phyloP scores from a whole-genome alignment of 2,888 invertebrate species.

The Boloria selene region DNA sequence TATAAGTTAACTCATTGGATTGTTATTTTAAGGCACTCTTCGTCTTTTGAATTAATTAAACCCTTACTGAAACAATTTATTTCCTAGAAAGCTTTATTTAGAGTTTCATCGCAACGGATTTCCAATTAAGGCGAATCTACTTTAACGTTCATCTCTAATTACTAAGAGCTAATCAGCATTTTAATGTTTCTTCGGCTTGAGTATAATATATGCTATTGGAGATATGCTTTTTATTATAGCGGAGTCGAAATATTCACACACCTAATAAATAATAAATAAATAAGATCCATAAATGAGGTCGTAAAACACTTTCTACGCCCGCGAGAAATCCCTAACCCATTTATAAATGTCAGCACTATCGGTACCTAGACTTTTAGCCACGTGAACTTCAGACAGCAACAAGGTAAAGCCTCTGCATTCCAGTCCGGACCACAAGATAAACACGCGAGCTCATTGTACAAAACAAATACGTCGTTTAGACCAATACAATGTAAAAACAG shows the following conservation, averaged over 20 bases:
- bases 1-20: no score
- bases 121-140: no score
- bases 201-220: no score
- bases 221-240: background rate
- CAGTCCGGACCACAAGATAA: slow-evolving; percentile 45
- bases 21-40: no score
- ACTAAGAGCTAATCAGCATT: no score
- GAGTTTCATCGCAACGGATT: no score
- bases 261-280: no score
- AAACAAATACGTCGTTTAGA: slow-evolving; percentile 38
- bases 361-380: slow-evolving; percentile 22
- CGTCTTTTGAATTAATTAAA: no score
- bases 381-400: slow-evolving; percentile 37
- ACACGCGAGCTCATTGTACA: slow-evolving; percentile 44
- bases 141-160: no score
- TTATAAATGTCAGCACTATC: slow-evolving; percentile 38
- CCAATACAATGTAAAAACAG: slow-evolving; percentile 39
- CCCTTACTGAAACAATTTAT: no score
- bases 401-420: slow-evolving; percentile 48
- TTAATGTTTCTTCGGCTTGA: no score
- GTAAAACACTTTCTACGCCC: slow-evolving; percentile 17
- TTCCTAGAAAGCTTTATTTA: no score
- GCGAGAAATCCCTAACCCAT: slow-evolving; percentile 25
- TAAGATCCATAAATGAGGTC: background rate
- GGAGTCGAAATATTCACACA: background rate